These are phyloP conservation scores for Hypolimnas misippus DNA, from an alignment of 2,888 invertebrate genomes.

Conservation along the genomic window DNA sequence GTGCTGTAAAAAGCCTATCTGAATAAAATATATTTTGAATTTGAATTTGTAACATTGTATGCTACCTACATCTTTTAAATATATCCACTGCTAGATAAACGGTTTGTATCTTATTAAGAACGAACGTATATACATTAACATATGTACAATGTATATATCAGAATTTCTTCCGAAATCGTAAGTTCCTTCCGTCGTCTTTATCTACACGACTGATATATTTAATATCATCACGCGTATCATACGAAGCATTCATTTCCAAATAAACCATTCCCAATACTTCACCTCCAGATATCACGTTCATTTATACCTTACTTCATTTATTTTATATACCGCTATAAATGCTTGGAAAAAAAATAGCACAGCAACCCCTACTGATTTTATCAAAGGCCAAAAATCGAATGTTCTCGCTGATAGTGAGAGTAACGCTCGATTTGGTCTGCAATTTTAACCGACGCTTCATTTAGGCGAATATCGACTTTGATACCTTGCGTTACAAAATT, in stretches of 20 bases:
- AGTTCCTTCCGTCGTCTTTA: too few species aligned
- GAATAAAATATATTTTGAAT: too few species aligned
- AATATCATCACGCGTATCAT: neutral
- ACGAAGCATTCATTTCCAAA: neutral
- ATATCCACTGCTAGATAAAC: too few species aligned
- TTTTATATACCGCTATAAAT: neutral
- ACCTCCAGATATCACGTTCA: neutral
- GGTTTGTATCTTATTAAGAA: too few species aligned
- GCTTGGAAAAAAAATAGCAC: constrained; percentile 24
- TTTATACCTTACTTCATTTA: neutral
- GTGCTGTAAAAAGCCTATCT: too few species aligned
- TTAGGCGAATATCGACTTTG: constrained; percentile 33
- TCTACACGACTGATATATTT: neutral
- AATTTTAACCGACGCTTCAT: constrained; percentile 4
- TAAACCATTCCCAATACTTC: neutral
- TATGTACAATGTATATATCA: too few species aligned
- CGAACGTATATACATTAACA: too few species aligned
- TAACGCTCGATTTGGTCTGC: constrained; percentile 45
- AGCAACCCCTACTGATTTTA: constrained; percentile 36
- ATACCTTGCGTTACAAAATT: neutral
- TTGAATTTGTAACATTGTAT: too few species aligned
- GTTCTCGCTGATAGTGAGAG: constrained; percentile 46
- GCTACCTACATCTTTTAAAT: too few species aligned
- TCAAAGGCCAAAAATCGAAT: constrained; percentile 46
- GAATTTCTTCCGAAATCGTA: too few species aligned